Conservation (phyloP, 2,113 vertebrate species). For the Globicephala melas region DNA sequence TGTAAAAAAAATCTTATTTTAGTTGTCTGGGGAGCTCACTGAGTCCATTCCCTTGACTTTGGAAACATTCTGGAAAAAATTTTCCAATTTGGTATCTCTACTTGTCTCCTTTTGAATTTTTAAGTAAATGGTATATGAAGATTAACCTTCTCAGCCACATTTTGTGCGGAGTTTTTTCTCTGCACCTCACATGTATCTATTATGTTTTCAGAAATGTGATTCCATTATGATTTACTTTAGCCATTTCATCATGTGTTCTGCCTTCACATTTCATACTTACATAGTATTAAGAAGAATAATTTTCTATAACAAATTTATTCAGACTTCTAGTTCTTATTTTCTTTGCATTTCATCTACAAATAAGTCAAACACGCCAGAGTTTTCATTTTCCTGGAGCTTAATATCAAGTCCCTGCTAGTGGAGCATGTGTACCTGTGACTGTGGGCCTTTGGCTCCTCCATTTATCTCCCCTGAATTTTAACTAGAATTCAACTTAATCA, state of each 20-base stretch:
- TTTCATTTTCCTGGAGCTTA: constrained; percentile 23
- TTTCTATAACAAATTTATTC: background rate
- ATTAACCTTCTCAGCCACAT: background rate
- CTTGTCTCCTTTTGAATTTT: background rate
- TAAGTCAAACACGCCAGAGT: background rate
- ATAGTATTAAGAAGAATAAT: background rate
- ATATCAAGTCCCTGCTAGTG: background rate
- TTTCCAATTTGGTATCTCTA: background rate
- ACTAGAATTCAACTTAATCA: background rate
- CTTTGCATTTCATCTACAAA: constrained; percentile 33
- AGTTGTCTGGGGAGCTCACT: background rate
- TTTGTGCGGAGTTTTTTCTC: background rate
- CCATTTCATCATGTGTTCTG: background rate
- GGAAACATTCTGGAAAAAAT: background rate
- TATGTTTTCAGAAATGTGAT: background rate
- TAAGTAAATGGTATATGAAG: background rate
- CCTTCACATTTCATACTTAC: background rate
- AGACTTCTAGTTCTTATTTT: constrained; percentile 31
- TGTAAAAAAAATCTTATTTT: background rate
- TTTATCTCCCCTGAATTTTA: constrained; percentile 23
- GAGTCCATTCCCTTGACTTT: background rate
- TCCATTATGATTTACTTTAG: background rate
- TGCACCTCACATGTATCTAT: background rate
- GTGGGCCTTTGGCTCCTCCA: background rate
- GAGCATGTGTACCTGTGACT: background rate